phyloP scores from a whole-genome alignment of 1,140 invertebrate genomes.

The Tetraneura akinire region DNA sequence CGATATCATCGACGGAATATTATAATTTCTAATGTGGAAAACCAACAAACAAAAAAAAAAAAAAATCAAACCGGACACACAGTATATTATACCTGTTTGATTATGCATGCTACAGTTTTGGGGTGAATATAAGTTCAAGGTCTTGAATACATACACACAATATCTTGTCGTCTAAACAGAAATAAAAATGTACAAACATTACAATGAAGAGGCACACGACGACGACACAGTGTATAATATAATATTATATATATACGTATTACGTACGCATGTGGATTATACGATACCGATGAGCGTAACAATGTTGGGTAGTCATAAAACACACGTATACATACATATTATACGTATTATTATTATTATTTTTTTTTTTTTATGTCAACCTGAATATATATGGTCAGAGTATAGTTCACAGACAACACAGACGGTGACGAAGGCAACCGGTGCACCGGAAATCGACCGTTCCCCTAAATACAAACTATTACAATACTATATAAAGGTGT shows the following conservation, averaged over 20 bases:
- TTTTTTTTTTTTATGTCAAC: constrained; percentile 2
- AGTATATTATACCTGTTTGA: constrained; percentile 42
- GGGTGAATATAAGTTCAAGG: constrained; percentile 49
- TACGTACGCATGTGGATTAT: not conserved
- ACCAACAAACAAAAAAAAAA: constrained; percentile 5
- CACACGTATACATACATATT: not conserved
- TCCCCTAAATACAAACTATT: constrained; percentile 9
- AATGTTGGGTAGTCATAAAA: constrained; percentile 15
- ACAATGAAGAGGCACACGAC: constrained; percentile 33
- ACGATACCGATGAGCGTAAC: constrained; percentile 10
- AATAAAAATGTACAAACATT: not conserved
- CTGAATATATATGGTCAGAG: not conserved
- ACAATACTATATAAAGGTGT: constrained; percentile 37
- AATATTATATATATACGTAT: too few species aligned
- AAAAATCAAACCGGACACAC: constrained; percentile 29
- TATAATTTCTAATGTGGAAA: constrained; percentile 7
- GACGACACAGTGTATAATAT: not conserved
- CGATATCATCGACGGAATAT: not conserved
- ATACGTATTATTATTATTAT: too few species aligned
- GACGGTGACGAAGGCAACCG: not conserved
- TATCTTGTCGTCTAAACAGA: not conserved
- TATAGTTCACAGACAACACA: not conserved
- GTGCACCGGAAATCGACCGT: constrained; percentile 41
- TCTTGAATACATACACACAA: constrained; percentile 7
- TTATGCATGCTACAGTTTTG: constrained; percentile 50